phyloP scores from a whole-genome alignment of 30 jellyfish, hydroid and myxozoan species.

The Phacellophora camtschatica region DNA sequence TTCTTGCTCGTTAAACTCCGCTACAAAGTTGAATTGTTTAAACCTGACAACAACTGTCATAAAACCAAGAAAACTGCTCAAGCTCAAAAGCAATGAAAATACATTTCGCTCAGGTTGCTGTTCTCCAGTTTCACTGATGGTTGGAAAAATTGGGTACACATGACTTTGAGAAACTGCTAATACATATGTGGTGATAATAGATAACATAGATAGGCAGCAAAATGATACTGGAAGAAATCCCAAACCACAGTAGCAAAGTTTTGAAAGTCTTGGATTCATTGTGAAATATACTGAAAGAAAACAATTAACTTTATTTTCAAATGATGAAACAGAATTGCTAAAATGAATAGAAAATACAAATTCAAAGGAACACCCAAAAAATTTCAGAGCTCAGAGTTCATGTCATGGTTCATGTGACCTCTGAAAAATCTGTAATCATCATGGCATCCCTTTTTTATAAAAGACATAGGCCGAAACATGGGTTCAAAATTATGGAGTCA shows the following conservation, averaged over 20 bases:
- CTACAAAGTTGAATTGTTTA: slow-evolving; percentile 55
- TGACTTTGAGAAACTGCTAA: slow-evolving; percentile 70
- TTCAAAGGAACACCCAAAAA: too few relatives aligned
- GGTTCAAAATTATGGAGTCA: too few relatives aligned
- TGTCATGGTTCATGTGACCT: too few relatives aligned
- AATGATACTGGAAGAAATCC: slow-evolving; percentile 75
- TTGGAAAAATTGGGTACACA: slow-evolving; percentile 81
- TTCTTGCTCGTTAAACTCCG: slow-evolving; percentile 59
- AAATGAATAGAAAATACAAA: too few relatives aligned
- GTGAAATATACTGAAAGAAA: slow-evolving; percentile 10
- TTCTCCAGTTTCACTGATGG: slow-evolving; percentile 92
- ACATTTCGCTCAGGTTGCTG: slow-evolving; percentile 84
- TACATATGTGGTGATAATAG: slow-evolving; percentile 71
- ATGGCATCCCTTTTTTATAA: too few relatives aligned
- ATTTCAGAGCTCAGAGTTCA: too few relatives aligned
- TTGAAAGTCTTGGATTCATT: slow-evolving; percentile 26
- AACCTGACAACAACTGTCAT: slow-evolving; percentile 55
- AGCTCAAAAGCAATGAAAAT: slow-evolving; percentile 71
- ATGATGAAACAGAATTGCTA: too few relatives aligned
- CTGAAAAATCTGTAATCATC: too few relatives aligned
- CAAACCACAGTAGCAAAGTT: slow-evolving; percentile 52
- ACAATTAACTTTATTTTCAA: neutral
- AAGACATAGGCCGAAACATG: too few relatives aligned
- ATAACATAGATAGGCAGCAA: slow-evolving; percentile 25
- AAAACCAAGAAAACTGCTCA: slow-evolving; percentile 76